Conservation (phyloP, 1,140 invertebrate genomes). For the Macrosteles quadrilineatus region DNA sequence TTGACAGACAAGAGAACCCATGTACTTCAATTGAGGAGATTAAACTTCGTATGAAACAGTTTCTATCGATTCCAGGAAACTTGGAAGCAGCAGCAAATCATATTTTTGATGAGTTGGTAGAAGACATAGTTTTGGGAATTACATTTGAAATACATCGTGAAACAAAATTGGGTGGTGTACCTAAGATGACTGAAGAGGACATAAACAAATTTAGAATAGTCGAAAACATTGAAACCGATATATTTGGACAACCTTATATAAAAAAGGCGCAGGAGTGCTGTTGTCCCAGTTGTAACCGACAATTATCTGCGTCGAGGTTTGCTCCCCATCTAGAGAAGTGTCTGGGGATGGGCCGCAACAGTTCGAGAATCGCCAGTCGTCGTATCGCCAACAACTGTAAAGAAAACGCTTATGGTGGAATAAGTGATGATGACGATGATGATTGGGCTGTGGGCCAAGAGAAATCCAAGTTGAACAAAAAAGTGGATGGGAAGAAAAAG, state of each 20-base stretch:
- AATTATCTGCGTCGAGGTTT: conserved; percentile 79
- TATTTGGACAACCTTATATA: conserved; percentile 78
- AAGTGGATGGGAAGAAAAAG: conserved; percentile 30
- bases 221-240: conserved; percentile 74
- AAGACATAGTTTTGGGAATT: conserved; percentile 75
- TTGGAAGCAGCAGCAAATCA: conserved; percentile 59
- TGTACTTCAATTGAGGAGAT: not conserved
- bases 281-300: conserved; percentile 85
- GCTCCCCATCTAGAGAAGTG: conserved; percentile 92
- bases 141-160: conserved; percentile 80
- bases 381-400: conserved; percentile 71
- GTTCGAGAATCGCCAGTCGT: conserved; percentile 84
- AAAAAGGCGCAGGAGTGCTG: conserved; percentile 84
- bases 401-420: conserved; percentile 66
- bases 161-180: conserved; percentile 68
- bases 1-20: not conserved
- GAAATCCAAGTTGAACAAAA: conserved; percentile 23
- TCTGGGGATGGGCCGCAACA: conserved; percentile 90
- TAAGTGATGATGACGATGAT: conserved; percentile 79
- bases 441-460: conserved; percentile 64
- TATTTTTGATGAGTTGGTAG: conserved; percentile 70
- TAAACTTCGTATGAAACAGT: not conserved
- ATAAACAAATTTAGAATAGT: conserved; percentile 67
- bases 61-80: conserved; percentile 47
- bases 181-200: conserved; percentile 72